These are phyloP conservation scores for Sebastes minor DNA, from an alignment of 2,797 vertebrate genomes.

Conservation along the genomic window DNA sequence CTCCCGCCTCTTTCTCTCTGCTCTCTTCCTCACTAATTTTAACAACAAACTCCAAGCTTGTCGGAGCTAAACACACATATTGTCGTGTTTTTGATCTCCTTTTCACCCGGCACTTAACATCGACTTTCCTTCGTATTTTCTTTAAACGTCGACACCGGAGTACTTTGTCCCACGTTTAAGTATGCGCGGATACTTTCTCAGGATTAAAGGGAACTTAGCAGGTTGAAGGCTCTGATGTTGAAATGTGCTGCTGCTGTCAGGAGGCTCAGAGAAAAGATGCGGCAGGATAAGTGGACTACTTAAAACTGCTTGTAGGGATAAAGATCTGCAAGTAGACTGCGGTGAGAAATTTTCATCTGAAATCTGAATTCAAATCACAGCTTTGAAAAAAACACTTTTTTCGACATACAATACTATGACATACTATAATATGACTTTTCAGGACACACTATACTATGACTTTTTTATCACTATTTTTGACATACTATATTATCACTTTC, in stretches of 20 bases:
- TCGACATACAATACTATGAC: too few species aligned
- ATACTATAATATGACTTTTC: too few species aligned
- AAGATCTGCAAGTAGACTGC: conserved; percentile 1
- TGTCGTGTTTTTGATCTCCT: conserved; percentile 65
- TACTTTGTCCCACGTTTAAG: conserved; percentile 69
- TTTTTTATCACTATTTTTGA: too few species aligned
- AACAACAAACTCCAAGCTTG: conserved; percentile 53
- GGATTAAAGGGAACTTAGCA: conserved; percentile 66
- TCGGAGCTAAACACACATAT: conserved; percentile 59
- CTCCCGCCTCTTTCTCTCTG: neutral
- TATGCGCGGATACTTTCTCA: conserved; percentile 55
- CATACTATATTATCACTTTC: too few species aligned
- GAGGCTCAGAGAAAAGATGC: conserved; percentile 34
- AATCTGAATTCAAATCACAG: neutral
- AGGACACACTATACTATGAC: too few species aligned
- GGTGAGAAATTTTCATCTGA: neutral
- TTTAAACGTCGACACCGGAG: conserved; percentile 48
- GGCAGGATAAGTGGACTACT: conserved; percentile 31
- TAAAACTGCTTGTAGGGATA: conserved; percentile 60
- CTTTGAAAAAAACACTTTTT: too few species aligned
- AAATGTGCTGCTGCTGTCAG: conserved; percentile 42
- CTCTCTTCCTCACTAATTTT: conserved; percentile 36
- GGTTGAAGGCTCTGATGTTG: conserved; percentile 54
- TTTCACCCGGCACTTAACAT: conserved; percentile 60
- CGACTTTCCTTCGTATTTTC: conserved; percentile 54